Conservation (phyloP, 2,888 invertebrate species). For the Phaonia tiefii region DNA sequence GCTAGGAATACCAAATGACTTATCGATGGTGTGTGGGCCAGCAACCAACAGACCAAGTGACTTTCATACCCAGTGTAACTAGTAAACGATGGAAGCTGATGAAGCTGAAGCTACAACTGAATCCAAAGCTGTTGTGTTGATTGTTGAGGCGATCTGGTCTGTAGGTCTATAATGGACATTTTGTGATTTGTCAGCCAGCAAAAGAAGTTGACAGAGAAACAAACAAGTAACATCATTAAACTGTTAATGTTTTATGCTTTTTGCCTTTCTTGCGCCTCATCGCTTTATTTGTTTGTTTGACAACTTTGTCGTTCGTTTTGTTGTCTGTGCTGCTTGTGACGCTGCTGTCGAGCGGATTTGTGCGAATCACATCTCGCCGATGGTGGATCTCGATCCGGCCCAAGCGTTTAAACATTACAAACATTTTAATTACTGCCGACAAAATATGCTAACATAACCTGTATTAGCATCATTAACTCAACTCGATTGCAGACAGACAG, state of each 20-base stretch:
- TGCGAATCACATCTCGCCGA: background rate
- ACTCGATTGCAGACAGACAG: background rate
- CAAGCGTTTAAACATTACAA: background rate
- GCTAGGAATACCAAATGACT: slow-evolving; percentile 3
- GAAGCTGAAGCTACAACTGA: no score
- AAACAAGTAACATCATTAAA: slow-evolving; percentile 25
- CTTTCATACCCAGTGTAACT: background rate
- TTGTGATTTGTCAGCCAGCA: slow-evolving; percentile 20
- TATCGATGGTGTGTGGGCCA: background rate
- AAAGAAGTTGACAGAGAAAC: background rate
- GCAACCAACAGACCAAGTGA: slow-evolving; percentile 18
- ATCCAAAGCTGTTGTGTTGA: background rate
- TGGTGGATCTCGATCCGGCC: background rate
- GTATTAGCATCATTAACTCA: slow-evolving; percentile 11
- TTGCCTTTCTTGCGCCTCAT: background rate
- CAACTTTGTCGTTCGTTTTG: slow-evolving; percentile 1
- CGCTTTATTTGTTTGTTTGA: slow-evolving; percentile 1
- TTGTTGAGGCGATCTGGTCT: background rate
- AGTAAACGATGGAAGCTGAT: no score
- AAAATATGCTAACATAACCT: background rate
- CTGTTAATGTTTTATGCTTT: slow-evolving; percentile 15
- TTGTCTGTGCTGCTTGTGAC: background rate
- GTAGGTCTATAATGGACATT: slow-evolving; percentile 9
- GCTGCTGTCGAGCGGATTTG: no score
- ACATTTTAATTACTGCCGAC: slow-evolving; percentile 14